Evolutionary conservation across 2,797 vertebrate species (phyloP).

Genomic region (Diglossa cyanea): DNA sequence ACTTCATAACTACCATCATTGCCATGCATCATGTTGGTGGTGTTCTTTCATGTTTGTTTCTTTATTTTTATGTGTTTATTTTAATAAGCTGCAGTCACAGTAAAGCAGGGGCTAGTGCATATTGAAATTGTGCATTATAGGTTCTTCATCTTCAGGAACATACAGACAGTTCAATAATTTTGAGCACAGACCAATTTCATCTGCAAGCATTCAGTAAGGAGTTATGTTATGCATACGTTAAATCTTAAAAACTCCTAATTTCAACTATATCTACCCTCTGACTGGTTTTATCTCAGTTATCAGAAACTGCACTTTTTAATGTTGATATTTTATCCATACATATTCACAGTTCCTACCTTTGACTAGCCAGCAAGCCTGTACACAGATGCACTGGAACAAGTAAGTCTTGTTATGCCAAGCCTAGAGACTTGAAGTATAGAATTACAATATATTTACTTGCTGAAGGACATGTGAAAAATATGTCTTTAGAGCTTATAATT

Average conservation of each 20-base stretch:
- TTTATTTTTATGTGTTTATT: not conserved
- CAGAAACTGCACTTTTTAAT: not conserved
- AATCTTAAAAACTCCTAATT: not conserved
- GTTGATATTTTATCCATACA: not conserved
- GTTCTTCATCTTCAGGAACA: not conserved
- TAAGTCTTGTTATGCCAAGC: not conserved
- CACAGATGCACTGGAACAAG: not conserved
- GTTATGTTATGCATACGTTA: not conserved
- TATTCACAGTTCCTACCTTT: not conserved
- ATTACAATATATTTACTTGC: not conserved
- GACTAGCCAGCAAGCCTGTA: not conserved
- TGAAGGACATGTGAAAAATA: not conserved
- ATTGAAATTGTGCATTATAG: not conserved
- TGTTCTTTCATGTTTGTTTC: not conserved
- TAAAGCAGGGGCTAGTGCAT: not conserved
- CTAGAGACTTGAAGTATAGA: not conserved
- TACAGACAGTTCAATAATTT: not conserved
- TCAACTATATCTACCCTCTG: not conserved
- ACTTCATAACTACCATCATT: conserved; percentile 34
- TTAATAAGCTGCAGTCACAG: not conserved
- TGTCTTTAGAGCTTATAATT: not conserved
- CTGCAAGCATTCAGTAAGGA: not conserved
- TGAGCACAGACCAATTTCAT: not conserved
- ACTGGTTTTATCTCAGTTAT: not conserved
- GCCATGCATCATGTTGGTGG: fast-evolving